phyloP scores from a whole-genome alignment of 2,113 vertebrate genomes.

The Rousettus leschenaultii region DNA sequence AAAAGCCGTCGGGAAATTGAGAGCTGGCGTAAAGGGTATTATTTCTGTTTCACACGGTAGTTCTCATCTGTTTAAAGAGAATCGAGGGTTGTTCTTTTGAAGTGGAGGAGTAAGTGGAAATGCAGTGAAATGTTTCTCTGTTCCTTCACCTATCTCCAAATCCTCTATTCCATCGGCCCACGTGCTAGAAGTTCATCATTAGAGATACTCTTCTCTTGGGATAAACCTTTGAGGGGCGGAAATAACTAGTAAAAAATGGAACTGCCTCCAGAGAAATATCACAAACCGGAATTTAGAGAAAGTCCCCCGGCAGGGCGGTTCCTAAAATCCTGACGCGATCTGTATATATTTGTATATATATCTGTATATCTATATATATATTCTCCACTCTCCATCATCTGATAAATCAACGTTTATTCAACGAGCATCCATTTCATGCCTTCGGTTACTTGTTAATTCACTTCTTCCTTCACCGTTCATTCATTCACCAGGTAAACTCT shows the following conservation, averaged over 20 bases:
- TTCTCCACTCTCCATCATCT: background rate
- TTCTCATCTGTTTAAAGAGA: background rate
- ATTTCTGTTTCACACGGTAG: background rate
- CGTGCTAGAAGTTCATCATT: background rate
- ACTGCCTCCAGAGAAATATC: background rate
- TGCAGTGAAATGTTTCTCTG: background rate
- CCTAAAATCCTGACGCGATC: background rate
- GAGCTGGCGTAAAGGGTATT: background rate
- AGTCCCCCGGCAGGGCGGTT: background rate
- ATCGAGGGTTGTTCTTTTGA: background rate
- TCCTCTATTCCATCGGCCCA: background rate
- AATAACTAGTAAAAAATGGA: background rate
- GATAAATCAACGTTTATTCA: no score
- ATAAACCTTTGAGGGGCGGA: background rate
- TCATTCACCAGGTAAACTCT: background rate
- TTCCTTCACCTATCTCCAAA: background rate
- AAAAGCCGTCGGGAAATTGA: background rate
- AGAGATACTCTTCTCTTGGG: background rate
- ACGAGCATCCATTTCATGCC: accelerated
- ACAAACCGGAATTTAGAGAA: background rate
- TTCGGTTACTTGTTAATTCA: background rate
- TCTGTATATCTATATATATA: background rate
- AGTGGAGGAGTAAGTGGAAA: background rate
- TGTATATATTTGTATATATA: background rate
- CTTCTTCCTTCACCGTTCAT: background rate